Evolutionary conservation across 2,888 invertebrate genomes (phyloP), one percentile per base, ranked within the genome.

Genomic region (Plagodis pulveraria): DNA sequence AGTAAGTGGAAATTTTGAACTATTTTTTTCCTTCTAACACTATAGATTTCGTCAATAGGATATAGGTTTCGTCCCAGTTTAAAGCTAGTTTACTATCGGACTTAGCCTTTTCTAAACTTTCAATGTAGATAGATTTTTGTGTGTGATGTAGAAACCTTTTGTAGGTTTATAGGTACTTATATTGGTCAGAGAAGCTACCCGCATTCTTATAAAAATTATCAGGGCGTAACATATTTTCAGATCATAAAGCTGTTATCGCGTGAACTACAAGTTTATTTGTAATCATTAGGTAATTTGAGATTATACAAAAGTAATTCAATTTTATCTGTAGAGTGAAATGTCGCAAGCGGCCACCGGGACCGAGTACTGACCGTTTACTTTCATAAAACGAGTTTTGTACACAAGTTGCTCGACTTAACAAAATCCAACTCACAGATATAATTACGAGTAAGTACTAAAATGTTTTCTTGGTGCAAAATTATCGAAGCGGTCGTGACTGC

Each of bases 331-430:
- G 73, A 83, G 84, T 77, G 85, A 84, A 86, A 85, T 86, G 84
- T 84, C 77, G 81, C 79, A 83, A 80, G 75, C 60, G 41, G 63
- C 68, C 50, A 65, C 63, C 47, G 65, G 32, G 65, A 72, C 72
- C 74, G 74, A 75, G 69, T 70, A 70, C 71, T 61, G 63, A 67
- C 74, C 71, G 77, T 76, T 83, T 82, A 86, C 87, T 87, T 87
- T 87, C 87, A 84, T 84, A 77, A 78, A 83, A 84, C 84, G 70
- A 78, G 82, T 86, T 86, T 78, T 22, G 78, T 73, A 76, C 75
- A 70, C 76, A 70, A 71, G 74, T 62, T 48, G 70, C 66, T 67
- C 70, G 65, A 70, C 65, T 67, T 71, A 63, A 68, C 65, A 66
- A 69, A 73, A 63, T 71, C 62, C 67, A 69, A 67, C 66, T 63